A percentile compares a stretch with the other conserved stretches of the same genome.
These are phyloP conservation scores for Vanessa atalanta DNA, from an alignment of 1,140 invertebrate genomes.

Conservation along the genomic window DNA sequence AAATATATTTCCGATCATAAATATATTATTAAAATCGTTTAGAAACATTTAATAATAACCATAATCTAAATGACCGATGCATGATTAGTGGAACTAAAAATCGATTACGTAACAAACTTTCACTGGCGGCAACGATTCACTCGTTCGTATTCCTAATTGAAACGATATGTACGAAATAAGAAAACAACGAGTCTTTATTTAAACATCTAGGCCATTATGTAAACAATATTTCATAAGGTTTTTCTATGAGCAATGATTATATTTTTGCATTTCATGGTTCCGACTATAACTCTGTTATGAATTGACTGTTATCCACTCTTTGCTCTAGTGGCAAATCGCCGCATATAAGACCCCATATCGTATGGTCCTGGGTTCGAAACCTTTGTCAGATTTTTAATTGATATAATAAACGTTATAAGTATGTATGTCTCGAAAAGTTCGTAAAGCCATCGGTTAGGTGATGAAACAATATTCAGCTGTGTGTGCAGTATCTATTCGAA, in stretches of 20 bases:
- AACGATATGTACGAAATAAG: conserved; percentile 48
- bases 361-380: no score
- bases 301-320: no score
- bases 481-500: no score
- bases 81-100: conserved; percentile 44
- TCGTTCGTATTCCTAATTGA: no score
- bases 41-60: conserved; percentile 28
- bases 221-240: not conserved
- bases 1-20: conserved; percentile 16
- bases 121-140: conserved; percentile 32
- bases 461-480: no score
- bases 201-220: conserved; percentile 27
- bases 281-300: no score
- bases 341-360: no score
- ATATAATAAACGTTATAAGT: no score
- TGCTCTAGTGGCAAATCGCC: no score
- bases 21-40: conserved; percentile 27
- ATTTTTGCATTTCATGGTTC: not conserved
- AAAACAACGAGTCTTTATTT: conserved; percentile 44
- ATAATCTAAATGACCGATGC: conserved; percentile 31
- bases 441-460: no score
- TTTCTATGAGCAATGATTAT: not conserved
- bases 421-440: no score
- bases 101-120: conserved; percentile 60
- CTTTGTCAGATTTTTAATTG: no score